Conservation (phyloP, 23 tunicate genomes). For the Styela plicata region DNA sequence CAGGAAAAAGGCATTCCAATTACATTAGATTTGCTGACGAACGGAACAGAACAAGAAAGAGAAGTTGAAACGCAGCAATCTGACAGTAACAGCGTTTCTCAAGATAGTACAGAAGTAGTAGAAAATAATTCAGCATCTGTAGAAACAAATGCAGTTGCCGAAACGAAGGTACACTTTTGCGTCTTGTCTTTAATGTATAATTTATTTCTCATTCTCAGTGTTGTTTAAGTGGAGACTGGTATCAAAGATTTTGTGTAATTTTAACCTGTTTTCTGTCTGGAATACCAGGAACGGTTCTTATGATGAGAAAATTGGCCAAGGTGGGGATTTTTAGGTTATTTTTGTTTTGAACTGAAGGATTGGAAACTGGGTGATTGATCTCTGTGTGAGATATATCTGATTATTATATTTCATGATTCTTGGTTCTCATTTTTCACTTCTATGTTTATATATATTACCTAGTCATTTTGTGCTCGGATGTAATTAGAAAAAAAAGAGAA, state of each 20-base stretch:
- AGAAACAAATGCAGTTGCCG: not conserved
- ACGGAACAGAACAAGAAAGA: not conserved
- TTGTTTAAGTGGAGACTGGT: not conserved
- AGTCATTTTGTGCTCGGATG: too few relatives aligned
- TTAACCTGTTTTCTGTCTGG: too few relatives aligned
- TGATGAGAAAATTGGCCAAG: not conserved
- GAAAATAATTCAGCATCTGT: not conserved
- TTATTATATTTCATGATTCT: too few relatives aligned
- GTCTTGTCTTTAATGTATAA: not conserved
- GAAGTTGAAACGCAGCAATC: not conserved
- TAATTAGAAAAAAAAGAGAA: too few relatives aligned
- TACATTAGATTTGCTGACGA: constrained; percentile 46
- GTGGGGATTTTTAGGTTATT: too few relatives aligned
- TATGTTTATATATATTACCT: too few relatives aligned
- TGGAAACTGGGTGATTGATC: too few relatives aligned
- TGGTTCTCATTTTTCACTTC: too few relatives aligned
- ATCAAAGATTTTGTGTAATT: too few relatives aligned
- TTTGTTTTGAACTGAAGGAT: too few relatives aligned
- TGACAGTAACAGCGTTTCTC: not conserved
- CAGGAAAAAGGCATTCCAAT: constrained; percentile 59
- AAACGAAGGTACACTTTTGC: not conserved
- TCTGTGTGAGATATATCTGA: too few relatives aligned
- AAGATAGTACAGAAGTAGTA: not conserved
- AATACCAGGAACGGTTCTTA: not conserved
- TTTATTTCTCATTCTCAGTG: not conserved